Evolutionary conservation across 53 echinoderm and acorn worm genomes (phyloP), one percentile per base, ranked within the genome.

Genomic region (Patiria pectinifera): DNA sequence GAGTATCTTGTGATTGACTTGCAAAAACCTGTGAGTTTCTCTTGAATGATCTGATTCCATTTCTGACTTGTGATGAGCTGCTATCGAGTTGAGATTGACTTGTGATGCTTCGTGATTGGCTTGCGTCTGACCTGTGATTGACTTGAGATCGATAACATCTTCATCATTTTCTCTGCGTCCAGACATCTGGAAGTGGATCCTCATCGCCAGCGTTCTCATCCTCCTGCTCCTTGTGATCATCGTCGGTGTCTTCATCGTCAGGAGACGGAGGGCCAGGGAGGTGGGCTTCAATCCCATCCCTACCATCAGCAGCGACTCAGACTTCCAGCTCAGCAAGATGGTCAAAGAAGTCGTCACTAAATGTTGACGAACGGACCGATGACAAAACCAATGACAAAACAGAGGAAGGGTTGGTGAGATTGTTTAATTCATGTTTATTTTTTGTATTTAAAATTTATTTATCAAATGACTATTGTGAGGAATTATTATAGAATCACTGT

Each of bases 121-220:
- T 60, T 60, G 60, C n/a, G n/a, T n/a, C 49, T 49, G 6, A 49
- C 49, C 1, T 70, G 16, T 13, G 16, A 4, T 74, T 22, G 74
- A 24, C 22, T 10, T 22, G 19, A 0, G 24, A n/a, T 74, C 4
- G 9, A 74, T 74, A 23, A 23, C 8, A 18, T 2, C 22, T 16
- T 2, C 24, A n/a, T 24, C 10, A 15, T 76, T 11, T 82, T 75
- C 62, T 59, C 72, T 76, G 23, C 25, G 25, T 58, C n/a, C 85
- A 97, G 97, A 93, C 23, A 93, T 95, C 21, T 97, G 97, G 97
- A 95, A 95, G 35, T 97, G 97, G 97, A 89, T 97, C 6, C 94
- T 96, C 11, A 91, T 95, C 21, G 95, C 95, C 74, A 95, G 93
- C n/a, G 86, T 83, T 19, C 82, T 93, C 69, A 69, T 93, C 5